Conservation (phyloP, 2,888 invertebrate species). For the Cosmopolites sordidus region DNA sequence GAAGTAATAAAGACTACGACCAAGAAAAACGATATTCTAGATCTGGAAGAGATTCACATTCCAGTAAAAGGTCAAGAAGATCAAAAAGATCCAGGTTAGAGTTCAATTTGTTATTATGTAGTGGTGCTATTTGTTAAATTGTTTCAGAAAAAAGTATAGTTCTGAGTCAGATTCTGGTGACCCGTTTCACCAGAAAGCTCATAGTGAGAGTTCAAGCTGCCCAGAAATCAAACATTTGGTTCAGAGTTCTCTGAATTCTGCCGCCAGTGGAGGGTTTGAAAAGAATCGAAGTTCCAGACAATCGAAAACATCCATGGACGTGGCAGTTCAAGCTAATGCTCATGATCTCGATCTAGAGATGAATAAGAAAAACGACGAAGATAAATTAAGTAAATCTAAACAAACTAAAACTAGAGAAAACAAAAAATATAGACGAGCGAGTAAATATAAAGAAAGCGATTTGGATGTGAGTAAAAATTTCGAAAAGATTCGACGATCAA, state of each 20-base stretch:
- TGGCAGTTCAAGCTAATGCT: constrained; percentile 57
- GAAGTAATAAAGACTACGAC: constrained; percentile 32
- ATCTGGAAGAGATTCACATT: constrained; percentile 34
- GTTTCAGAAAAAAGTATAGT: constrained; percentile 30
- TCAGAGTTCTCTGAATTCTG: constrained; percentile 50
- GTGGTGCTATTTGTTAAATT: no score
- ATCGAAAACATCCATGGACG: constrained; percentile 52
- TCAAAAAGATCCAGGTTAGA: constrained; percentile 31
- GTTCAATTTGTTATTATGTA: constrained; percentile 18
- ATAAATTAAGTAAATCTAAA: constrained; percentile 35
- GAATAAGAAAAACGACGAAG: constrained; percentile 33
- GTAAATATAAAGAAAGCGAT: constrained; percentile 25
- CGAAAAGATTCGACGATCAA: constrained; percentile 33
- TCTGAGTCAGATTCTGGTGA: constrained; percentile 33
- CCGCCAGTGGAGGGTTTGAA: constrained; percentile 45
- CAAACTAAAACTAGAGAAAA: constrained; percentile 38
- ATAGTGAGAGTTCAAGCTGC: constrained; percentile 45
- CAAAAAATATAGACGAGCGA: constrained; percentile 31
- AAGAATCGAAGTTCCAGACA: constrained; percentile 47
- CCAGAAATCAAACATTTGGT: constrained; percentile 50
- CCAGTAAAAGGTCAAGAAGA: constrained; percentile 30
- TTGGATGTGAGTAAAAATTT: constrained; percentile 22
- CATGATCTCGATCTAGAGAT: constrained; percentile 47
- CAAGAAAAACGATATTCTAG: constrained; percentile 33
- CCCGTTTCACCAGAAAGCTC: constrained; percentile 25